Evolutionary conservation across 2,113 vertebrate species (phyloP), one percentile per base, ranked within the genome.

Genomic region (Protobothrops mucrosquamatus): DNA sequence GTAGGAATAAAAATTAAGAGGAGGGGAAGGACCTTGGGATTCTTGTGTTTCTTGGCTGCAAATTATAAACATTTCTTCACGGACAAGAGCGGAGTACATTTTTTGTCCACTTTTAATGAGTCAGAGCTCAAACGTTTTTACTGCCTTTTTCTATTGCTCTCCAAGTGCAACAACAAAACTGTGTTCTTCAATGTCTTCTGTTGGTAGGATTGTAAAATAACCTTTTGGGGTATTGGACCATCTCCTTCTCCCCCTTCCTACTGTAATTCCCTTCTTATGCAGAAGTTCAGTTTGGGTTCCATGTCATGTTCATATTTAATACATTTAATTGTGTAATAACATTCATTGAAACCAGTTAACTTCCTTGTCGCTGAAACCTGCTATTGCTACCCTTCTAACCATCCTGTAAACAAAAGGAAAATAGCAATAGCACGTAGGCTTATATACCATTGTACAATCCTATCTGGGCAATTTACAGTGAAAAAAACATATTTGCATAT

Each of bases 41-140:
- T 22, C 64, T 0, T 96, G 96, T 96, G 23, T 93, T 24, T 97
- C 97, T 98, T 98, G 97, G 97, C 97, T 97, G 93, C 86, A 90
- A 39, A 94, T 85, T 54, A 95, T 96, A 96, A 96, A 95, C 94
- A 94, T 94, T 97, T 96, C 94, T 96, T 96, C 94, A 93, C 96
- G 95, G 94, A 95, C 92, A 91, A 89, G 81, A 95, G 56, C 48
- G 94, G 89, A 94, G 88, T 93, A 39, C 96, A 97, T 97, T 93
- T 97, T 96, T 94, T 94, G 43, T 87, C 59, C 59, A 0, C 64
- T 86, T 96, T 96, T 96, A 96, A 93, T 92, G 93, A 95, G 93
- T 95, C 94, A 93, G 89, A 90, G 90, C 91, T 96, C 96, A 95
- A 92, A 81, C 34, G 4, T 95, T 97, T 97, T 96, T 93, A 56